Evolutionary conservation across 2,888 invertebrate species (phyloP).

Genomic region (Pogonocherus hispidulus): DNA sequence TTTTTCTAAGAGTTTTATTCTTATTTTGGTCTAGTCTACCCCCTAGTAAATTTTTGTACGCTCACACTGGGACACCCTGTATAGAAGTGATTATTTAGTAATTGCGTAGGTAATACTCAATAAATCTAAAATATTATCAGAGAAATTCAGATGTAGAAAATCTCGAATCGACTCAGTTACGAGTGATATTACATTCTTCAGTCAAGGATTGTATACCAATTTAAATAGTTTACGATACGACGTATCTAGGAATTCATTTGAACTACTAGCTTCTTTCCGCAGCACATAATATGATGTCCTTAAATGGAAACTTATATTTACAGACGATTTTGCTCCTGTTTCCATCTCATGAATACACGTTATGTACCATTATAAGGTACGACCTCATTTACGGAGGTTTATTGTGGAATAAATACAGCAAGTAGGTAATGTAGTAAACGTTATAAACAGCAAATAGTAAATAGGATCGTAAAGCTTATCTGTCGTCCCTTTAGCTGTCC

Average conservation of each 20-base stretch:
- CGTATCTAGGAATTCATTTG: not conserved
- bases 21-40: no score
- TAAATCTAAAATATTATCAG: no score
- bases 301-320: slow-evolving; percentile 2
- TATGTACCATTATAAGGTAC: not conserved
- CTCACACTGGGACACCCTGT: no score
- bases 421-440: slow-evolving; percentile 1
- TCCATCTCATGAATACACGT: not conserved
- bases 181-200: no score
- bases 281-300: not conserved
- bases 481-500: not conserved
- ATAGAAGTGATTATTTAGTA: no score
- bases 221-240: not conserved
- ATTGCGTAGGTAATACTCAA: no score
- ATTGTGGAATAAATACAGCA: not conserved
- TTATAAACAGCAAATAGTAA: not conserved
- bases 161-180: no score
- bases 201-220: no score
- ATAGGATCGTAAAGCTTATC: not conserved
- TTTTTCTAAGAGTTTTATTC: no score
- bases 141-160: no score
- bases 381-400: not conserved
- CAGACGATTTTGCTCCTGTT: slow-evolving; percentile 4
- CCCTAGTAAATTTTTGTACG: no score
- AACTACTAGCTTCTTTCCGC: not conserved